phyloP scores from a whole-genome alignment of 1,140 invertebrate species.

The silkworm (Bombyx mori) region DNA sequence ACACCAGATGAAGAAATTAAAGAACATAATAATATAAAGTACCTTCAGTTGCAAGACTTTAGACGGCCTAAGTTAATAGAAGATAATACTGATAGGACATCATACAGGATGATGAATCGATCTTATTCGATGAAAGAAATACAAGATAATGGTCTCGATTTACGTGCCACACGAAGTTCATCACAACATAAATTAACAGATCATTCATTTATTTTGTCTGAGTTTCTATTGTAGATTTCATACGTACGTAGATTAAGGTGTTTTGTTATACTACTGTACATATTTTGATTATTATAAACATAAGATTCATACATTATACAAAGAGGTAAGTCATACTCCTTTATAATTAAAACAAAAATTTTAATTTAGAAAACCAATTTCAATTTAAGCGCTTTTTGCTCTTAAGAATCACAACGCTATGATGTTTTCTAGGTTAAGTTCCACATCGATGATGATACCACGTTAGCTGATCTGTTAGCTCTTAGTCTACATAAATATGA shows the following conservation, averaged over 20 bases:
- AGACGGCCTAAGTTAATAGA: constrained; percentile 40
- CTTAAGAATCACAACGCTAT: too few species aligned
- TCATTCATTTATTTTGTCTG: constrained; percentile 40
- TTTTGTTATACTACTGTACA: too few species aligned
- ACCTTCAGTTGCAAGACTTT: constrained; percentile 40
- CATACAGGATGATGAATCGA: constrained; percentile 31
- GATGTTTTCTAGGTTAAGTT: constrained; percentile 75
- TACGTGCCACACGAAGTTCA: constrained; percentile 18
- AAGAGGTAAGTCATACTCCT: too few species aligned
- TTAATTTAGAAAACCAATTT: too few species aligned
- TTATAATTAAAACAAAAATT: too few species aligned
- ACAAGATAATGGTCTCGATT: constrained; percentile 31
- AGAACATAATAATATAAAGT: constrained; percentile 13
- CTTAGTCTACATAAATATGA: constrained; percentile 93
- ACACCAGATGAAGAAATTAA: constrained; percentile 8
- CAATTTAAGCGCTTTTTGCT: too few species aligned
- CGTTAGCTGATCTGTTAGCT: constrained; percentile 87
- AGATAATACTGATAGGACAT: constrained; percentile 12
- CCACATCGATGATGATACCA: constrained; percentile 81
- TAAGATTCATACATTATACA: too few species aligned
- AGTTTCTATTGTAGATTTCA: constrained; percentile 48
- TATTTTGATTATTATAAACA: too few species aligned
- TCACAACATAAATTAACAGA: constrained; percentile 23
- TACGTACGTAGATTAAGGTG: neutral
- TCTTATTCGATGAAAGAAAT: constrained; percentile 44